These are phyloP conservation scores for Physocephala rufipes DNA, from an alignment of 2,888 invertebrate genomes.

Conservation along the genomic window DNA sequence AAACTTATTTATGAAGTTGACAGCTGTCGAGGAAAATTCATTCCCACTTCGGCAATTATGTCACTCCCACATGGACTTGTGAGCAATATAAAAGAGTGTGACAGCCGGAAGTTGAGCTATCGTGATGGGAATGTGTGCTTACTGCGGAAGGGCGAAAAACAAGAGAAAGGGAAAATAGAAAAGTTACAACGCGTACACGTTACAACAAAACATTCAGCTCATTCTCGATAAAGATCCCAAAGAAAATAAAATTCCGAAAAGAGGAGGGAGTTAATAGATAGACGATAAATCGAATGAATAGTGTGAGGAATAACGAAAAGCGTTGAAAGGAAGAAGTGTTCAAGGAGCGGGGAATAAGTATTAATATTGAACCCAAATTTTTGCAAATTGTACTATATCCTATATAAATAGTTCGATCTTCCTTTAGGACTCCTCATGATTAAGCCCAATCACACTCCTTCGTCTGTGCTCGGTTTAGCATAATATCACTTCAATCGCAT, in stretches of 20 bases:
- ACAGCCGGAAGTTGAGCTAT: constrained; percentile 27
- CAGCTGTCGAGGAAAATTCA: background rate
- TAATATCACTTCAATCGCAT: too few relatives aligned
- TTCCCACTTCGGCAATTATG: background rate
- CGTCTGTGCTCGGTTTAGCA: too few relatives aligned
- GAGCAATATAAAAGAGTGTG: background rate
- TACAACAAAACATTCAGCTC: background rate
- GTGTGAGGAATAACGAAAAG: background rate
- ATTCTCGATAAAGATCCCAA: background rate
- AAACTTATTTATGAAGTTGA: constrained; percentile 23
- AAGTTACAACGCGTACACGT: background rate
- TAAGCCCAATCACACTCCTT: too few relatives aligned
- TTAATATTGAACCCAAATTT: background rate
- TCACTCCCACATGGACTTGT: too few relatives aligned
- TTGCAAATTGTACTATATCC: too few relatives aligned
- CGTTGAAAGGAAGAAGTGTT: background rate
- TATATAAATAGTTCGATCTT: too few relatives aligned
- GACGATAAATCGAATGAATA: background rate
- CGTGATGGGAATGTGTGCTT: constrained; percentile 5
- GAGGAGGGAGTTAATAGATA: background rate
- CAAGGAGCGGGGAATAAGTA: background rate
- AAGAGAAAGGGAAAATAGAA: background rate
- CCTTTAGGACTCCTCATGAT: too few relatives aligned
- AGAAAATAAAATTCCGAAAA: background rate
- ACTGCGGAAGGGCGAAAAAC: background rate